Conservation (phyloP, 2,888 invertebrate genomes). For the Mythimna loreyi region DNA sequence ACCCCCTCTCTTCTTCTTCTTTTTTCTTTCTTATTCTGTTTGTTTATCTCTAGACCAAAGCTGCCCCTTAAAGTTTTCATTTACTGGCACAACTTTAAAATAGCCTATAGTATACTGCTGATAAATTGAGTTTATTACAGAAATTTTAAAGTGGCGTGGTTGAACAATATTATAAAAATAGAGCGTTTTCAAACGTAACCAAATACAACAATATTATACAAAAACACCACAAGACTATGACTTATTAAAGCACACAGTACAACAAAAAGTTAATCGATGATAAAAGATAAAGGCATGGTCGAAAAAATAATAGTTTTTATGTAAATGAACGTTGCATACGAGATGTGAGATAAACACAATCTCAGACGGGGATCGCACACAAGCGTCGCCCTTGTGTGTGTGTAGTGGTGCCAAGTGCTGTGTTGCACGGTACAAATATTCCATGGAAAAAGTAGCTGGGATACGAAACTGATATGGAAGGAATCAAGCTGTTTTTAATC, state of each 20-base stretch:
- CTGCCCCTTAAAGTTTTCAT: no score
- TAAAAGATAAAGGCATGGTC: conserved; percentile 71
- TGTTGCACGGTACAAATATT: conserved; percentile 33
- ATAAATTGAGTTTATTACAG: no score
- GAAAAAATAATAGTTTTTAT: conserved; percentile 85
- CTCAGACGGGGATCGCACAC: conserved; percentile 66
- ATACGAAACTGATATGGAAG: not conserved
- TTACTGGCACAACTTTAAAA: no score
- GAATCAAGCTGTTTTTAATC: not conserved
- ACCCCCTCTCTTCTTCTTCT: no score
- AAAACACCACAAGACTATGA: conserved; percentile 37
- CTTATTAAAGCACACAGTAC: conserved; percentile 58
- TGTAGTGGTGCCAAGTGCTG: conserved; percentile 54
- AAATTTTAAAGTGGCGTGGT: no score
- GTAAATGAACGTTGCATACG: conserved; percentile 83
- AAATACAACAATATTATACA: conserved; percentile 3
- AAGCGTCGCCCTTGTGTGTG: conserved; percentile 53
- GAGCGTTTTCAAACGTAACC: not conserved
- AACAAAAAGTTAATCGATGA: conserved; percentile 77
- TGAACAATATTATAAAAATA: not conserved
- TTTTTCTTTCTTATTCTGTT: no score
- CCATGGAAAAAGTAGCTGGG: conserved; percentile 5
- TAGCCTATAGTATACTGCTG: no score
- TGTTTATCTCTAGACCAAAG: no score
- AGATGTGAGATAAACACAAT: conserved; percentile 73